Base-by-base conservation (phyloP, 2,888 invertebrate species). In the Venusia cambrica region DNA sequence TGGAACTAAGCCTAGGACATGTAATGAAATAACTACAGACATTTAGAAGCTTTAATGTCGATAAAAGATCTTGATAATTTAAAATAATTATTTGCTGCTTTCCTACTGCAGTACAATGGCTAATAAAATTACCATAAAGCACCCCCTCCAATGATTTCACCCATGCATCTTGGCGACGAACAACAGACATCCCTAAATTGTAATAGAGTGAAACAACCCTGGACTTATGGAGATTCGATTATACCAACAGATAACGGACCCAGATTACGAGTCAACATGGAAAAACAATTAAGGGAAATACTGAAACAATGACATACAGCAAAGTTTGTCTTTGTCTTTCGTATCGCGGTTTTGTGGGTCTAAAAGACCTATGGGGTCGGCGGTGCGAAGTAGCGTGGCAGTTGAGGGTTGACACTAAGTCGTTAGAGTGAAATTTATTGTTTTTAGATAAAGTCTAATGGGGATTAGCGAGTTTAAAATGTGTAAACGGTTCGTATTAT, bases 241-340 rank as follows among this genome's bases (percentile, higher is more conserved):
- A 78, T 19, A 73, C 58, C 54, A 54, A 57, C 63, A 75, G 79
- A 78, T 81, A 74, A 78, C 54, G 57, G 48, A 65, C 71, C 73
- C 77, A 57, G 75, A 73, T 78, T 69, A 74, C 62, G 67, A 66
- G 55, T 62, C 65, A 72, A 83, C 83, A 84, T 69, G 80, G 84
- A 83, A 84, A 84, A 84, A 84, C 84, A 84, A 84, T 84, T 83
- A 83, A 70, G 68, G 73, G 70, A 75, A 73, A 75, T 73, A 68
- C 71, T 73, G 62, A 70, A 74, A 80, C 81, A 80, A 83, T 80
- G 80, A 78, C 68, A 62, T 62, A 70, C 65, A 74, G 68, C 77
- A 78, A 77, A 80, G 73, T 81, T 76, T 38, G 72, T 65, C 73
- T 76, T 79, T 80, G 81, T 78, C 70, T 71, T 57, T 66, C 66